Evolutionary conservation across 1,140 invertebrate species (phyloP).

Genomic region (Acyrthosiphon pisum): DNA sequence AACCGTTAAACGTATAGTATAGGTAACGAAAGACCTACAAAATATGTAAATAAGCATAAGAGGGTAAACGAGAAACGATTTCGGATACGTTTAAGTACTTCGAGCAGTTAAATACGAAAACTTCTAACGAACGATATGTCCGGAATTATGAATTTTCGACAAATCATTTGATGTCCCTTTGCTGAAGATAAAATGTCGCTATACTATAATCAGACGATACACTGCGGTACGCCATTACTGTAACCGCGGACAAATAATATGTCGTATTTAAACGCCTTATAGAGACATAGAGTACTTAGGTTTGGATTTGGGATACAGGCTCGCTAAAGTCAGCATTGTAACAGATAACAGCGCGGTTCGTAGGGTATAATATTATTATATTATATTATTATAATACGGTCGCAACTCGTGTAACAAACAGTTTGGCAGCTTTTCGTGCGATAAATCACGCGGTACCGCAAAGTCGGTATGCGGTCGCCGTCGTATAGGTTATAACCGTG

Average conservation of each 20-base stretch:
- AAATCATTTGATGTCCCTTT: too few species aligned
- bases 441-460: conserved; percentile 17
- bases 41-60: background rate
- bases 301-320: background rate
- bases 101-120: background rate
- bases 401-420: background rate
- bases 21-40: background rate
- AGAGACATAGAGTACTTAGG: background rate
- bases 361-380: background rate
- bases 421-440: conserved; percentile 26
- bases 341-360: background rate
- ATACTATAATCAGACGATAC: background rate
- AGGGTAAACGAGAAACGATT: background rate
- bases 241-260: too few species aligned
- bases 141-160: too few species aligned
- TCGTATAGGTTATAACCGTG: background rate
- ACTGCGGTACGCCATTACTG: background rate
- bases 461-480: conserved; percentile 9
- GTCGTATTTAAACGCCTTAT: background rate
- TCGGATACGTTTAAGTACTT: background rate
- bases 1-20: background rate
- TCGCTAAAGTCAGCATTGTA: background rate
- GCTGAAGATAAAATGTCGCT: too few species aligned
- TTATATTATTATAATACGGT: background rate
- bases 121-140: background rate